phyloP scores from a whole-genome alignment of 2,888 invertebrate genomes.

The Ganaspis brasiliensis region DNA sequence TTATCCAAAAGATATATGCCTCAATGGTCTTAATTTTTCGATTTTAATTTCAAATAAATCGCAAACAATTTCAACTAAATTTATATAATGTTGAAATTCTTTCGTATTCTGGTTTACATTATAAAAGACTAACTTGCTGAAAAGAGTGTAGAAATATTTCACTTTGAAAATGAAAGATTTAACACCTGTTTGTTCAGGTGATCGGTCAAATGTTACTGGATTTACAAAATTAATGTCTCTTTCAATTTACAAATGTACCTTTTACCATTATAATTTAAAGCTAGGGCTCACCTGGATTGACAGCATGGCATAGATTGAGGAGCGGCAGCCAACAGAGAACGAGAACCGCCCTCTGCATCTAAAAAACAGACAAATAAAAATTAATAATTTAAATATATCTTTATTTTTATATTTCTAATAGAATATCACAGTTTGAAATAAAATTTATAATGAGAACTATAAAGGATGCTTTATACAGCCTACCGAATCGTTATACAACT shows the following conservation, averaged over 20 bases:
- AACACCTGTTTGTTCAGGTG: no score
- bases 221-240: not conserved
- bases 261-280: not conserved
- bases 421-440: not conserved
- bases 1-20: no score
- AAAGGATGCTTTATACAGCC: not conserved
- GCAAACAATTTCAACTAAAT: no score
- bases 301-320: conserved; percentile 79
- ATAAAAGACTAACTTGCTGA: no score
- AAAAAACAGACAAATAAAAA: conserved; percentile 57
- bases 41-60: no score
- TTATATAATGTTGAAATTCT: no score
- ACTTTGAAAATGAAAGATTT: no score
- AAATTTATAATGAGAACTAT: conserved; percentile 14
- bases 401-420: not conserved
- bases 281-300: conserved; percentile 76
- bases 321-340: conserved; percentile 79
- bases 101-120: no score
- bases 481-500: not conserved
- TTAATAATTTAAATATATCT: not conserved
- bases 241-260: not conserved
- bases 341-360: conserved; percentile 80
- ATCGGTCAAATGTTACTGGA: no score
- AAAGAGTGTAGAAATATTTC: no score
- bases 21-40: no score